Evolutionary conservation across 1,140 invertebrate genomes (phyloP).

Genomic region (Drosophila insularis): DNA sequence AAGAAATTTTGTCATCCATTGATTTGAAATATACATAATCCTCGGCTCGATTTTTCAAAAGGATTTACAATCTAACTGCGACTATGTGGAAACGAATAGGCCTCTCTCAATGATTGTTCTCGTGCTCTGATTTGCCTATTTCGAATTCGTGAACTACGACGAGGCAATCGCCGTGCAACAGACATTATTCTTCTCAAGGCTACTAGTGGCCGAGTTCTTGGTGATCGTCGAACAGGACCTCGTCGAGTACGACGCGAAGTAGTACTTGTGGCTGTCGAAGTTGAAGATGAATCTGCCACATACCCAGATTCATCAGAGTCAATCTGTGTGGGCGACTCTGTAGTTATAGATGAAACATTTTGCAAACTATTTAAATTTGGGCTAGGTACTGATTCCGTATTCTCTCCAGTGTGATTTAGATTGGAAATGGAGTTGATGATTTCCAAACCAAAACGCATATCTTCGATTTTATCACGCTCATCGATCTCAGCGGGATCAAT

Average conservation of each 20-base stretch:
- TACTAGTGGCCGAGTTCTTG: no score
- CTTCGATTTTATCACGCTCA: neutral
- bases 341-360: neutral
- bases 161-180: neutral
- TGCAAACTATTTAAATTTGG: neutral
- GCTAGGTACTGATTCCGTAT: neutral
- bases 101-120: neutral
- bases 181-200: neutral
- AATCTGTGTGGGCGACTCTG: no score
- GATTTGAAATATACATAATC: no score
- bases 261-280: no score
- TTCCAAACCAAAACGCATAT: neutral
- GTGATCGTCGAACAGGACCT: no score
- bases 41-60: no score
- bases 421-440: neutral
- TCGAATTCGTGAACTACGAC: neutral
- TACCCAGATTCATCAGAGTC: no score
- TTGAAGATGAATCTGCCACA: no score
- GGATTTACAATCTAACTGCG: no score
- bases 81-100: rapidly evolving
- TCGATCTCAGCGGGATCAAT: neutral
- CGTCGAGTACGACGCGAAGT: no score
- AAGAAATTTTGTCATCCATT: neutral
- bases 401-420: neutral
- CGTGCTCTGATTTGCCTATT: neutral